phyloP scores from a whole-genome alignment of 2,797 vertebrate species.

The Hoplostethus mediterraneus region DNA sequence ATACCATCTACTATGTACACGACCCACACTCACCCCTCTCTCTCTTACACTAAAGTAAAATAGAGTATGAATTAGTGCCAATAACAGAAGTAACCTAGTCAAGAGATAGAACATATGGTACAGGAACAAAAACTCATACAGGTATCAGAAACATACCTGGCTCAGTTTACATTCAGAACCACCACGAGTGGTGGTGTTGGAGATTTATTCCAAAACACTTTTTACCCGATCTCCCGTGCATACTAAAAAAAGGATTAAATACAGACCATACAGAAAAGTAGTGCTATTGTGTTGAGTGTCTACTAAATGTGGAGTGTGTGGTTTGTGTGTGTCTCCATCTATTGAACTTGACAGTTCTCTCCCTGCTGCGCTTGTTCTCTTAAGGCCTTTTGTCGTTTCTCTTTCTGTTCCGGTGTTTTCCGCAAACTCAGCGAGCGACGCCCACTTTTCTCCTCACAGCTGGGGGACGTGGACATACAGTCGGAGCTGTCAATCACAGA shows the following conservation, averaged over 20 bases:
- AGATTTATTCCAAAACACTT: not conserved
- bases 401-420: constrained; percentile 61
- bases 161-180: constrained; percentile 14
- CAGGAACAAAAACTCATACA: too few relatives aligned
- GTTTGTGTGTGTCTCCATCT: constrained; percentile 28
- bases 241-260: too few relatives aligned
- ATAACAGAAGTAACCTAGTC: constrained; percentile 2
- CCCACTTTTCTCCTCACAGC: constrained; percentile 29
- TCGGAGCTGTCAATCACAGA: constrained; percentile 55
- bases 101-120: not conserved
- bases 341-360: constrained; percentile 91
- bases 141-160: not conserved
- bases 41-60: not conserved
- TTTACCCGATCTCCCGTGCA: not conserved
- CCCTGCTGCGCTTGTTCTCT: constrained; percentile 53
- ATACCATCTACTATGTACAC: constrained; percentile 25
- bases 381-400: constrained; percentile 37
- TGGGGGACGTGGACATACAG: constrained; percentile 33
- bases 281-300: not conserved
- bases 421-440: constrained; percentile 38
- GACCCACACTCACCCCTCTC: not conserved
- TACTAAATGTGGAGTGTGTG: not conserved
- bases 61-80: not conserved
- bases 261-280: too few relatives aligned
- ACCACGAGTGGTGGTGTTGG: not conserved